Percentiles rank a stretch among this genome's conserved stretches.
Evolutionary conservation across 2,888 invertebrate genomes (phyloP).

Genomic region (Ctenicera cuprea): DNA sequence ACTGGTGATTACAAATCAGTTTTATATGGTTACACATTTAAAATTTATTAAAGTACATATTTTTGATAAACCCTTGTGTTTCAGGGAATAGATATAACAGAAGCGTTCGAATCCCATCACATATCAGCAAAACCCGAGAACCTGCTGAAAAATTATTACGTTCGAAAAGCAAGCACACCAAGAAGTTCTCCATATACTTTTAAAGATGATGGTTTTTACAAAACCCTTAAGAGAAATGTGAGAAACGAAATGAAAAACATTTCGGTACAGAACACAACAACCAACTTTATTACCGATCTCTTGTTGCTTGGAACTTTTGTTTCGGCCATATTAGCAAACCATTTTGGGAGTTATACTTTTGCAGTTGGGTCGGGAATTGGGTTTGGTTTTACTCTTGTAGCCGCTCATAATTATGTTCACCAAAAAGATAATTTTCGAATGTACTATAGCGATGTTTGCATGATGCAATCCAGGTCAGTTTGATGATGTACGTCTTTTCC

Average conservation of each 20-base stretch:
- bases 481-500: no score
- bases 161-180: constrained; percentile 77
- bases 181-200: constrained; percentile 85
- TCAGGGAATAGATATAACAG: constrained; percentile 50
- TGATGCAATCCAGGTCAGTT: constrained; percentile 79
- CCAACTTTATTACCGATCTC: constrained; percentile 71
- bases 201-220: constrained; percentile 84
- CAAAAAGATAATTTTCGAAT: constrained; percentile 85
- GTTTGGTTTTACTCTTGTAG: constrained; percentile 77
- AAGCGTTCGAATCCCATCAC: constrained; percentile 84
- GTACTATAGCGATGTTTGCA: constrained; percentile 83
- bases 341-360: constrained; percentile 69
- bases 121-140: constrained; percentile 75
- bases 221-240: constrained; percentile 79
- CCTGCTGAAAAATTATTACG: constrained; percentile 79
- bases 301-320: constrained; percentile 67
- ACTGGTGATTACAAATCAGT: no score
- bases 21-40: no score
- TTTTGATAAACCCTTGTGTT: no score
- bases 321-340: constrained; percentile 64
- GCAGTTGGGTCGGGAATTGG: constrained; percentile 75
- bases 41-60: no score
- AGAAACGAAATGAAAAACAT: constrained; percentile 74
- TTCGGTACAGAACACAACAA: constrained; percentile 65
- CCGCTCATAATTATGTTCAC: constrained; percentile 87